Base-by-base conservation (phyloP, 2,113 vertebrate species). In the Tachysurus fulvidraco region DNA sequence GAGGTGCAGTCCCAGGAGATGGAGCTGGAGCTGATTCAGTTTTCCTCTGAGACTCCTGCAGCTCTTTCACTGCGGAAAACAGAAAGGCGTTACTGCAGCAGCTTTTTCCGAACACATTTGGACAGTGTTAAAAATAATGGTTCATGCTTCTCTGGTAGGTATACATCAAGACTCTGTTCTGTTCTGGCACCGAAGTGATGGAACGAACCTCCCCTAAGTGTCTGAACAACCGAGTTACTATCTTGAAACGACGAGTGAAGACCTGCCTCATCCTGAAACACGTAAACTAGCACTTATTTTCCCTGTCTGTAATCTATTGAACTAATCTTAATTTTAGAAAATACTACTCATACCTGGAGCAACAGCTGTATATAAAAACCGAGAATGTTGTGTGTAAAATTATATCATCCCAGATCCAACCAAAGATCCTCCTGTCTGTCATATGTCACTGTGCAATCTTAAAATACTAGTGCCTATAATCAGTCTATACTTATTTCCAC, bases 1-100 rank as follows among this genome's bases (percentile, higher is more conserved):
- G 94, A 1, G 94, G 93, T 0, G 95, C 93, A 0, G 92, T 91
- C 60, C 92, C 93, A 10, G 92, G 91, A 55, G 89, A 88, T 5
- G 91, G 91, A 55, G 89, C 89, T 73, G 90, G 88, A 3, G 87
- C 14, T 41, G 89, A 84, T 11, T 84, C 89, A 69, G 14, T 60
- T n/a, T 87, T 86, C 21, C 81, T 90, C 88, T 92, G 92, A 46
- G 84, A 89, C 88, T 94, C 91, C 91, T 94, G 92, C 19, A 96
- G 91, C 90, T 94, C 89, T 25, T 88, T 81, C 81, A 95, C 95
- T 96, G 91, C 52, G 67, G 84, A 55, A 86, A 83, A 88, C 83
- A 81, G 7, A 52, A 23, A 7, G 36, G 25, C 36, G 28, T 85
- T 86, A 89, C 36, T 84, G 54, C 65, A 83, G 77, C 23, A 30